Conservation (phyloP, 2,113 vertebrate species). For the Eretmodus cyanostictus region DNA sequence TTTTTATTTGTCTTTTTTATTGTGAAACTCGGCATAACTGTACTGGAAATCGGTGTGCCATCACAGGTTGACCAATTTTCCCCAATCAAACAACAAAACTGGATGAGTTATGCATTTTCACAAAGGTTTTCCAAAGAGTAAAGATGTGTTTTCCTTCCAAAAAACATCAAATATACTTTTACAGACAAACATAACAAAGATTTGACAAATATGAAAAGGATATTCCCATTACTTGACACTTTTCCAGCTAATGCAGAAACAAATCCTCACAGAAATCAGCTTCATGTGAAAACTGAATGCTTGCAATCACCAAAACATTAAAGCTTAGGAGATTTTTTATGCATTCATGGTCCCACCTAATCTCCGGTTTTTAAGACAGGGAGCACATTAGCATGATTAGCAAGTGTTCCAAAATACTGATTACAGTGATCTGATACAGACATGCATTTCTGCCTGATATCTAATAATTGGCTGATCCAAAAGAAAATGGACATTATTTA, state of each 20-base stretch:
- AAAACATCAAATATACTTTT: neutral
- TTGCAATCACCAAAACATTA: neutral
- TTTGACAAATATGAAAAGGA: neutral
- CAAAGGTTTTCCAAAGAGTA: neutral
- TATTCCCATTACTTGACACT: neutral
- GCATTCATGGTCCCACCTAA: neutral
- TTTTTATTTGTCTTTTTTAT: neutral
- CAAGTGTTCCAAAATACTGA: slow-evolving; percentile 42
- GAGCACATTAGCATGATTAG: slow-evolving; percentile 37
- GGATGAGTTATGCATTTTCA: neutral
- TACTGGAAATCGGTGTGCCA: neutral
- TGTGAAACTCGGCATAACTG: neutral
- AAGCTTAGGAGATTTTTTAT: neutral
- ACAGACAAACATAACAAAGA: neutral
- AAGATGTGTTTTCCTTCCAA: neutral
- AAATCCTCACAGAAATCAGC: neutral
- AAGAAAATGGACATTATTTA: slow-evolving; percentile 57
- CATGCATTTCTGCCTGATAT: slow-evolving; percentile 45
- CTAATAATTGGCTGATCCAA: slow-evolving; percentile 47
- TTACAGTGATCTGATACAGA: slow-evolving; percentile 44
- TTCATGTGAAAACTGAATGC: neutral
- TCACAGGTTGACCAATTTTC: neutral
- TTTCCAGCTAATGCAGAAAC: neutral
- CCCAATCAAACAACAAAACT: neutral
- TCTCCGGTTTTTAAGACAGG: slow-evolving; percentile 15